These are phyloP conservation scores for Pammene aurita DNA, from an alignment of 2,888 invertebrate genomes.

Conservation along the genomic window DNA sequence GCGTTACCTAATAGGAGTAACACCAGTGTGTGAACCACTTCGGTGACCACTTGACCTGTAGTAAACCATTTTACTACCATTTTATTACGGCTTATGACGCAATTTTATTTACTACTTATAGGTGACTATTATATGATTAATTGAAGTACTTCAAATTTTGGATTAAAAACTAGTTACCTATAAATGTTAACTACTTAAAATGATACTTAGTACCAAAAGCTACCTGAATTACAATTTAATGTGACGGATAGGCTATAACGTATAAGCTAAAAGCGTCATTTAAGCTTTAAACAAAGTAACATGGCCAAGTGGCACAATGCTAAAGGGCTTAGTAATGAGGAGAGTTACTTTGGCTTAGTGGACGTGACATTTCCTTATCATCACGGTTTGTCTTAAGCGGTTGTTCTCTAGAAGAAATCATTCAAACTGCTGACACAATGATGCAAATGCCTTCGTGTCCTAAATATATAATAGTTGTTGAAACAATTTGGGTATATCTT, in stretches of 20 bases:
- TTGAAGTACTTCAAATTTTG: not conserved
- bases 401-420: conserved; percentile 18
- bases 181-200: no score
- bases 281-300: conserved; percentile 16
- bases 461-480: not conserved
- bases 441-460: conserved; percentile 20
- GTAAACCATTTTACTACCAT: conserved; percentile 2
- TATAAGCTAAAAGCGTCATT: not conserved
- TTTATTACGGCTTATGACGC: not conserved
- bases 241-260: not conserved
- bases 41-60: conserved; percentile 12
- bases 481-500: not conserved
- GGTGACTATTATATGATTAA: not conserved
- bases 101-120: not conserved
- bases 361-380: conserved; percentile 40
- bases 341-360: conserved; percentile 22
- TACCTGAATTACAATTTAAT: not conserved
- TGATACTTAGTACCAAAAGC: not conserved
- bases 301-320: conserved; percentile 27
- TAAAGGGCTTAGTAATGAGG: conserved; percentile 28
- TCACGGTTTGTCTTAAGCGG: conserved; percentile 33
- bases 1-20: conserved; percentile 7
- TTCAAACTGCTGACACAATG: conserved; percentile 19
- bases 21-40: conserved; percentile 12
- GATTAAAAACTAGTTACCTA: not conserved